A percentile compares a stretch with the other conserved stretches of the same genome.
These are phyloP conservation scores for Empis livida DNA, from an alignment of 2,888 invertebrate species.

Conservation along the genomic window DNA sequence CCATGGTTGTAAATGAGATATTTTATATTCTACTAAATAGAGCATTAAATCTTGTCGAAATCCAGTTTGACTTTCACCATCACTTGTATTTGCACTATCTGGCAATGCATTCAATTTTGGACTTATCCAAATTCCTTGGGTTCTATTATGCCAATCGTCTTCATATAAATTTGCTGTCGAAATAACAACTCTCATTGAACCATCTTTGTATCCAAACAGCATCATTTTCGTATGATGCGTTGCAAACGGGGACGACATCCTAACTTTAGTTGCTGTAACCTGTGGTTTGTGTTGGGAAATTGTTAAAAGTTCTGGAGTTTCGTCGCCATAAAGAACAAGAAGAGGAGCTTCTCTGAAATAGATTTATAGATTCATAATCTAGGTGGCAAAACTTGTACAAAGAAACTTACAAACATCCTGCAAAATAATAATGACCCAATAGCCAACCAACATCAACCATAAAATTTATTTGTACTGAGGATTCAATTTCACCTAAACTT, in stretches of 20 bases:
- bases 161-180: slow-evolving; percentile 86
- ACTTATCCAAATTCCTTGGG: slow-evolving; percentile 91
- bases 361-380: not conserved
- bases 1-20: slow-evolving; percentile 56
- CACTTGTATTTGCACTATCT: slow-evolving; percentile 36
- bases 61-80: slow-evolving; percentile 69
- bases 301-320: slow-evolving; percentile 45
- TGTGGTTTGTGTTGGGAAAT: slow-evolving; percentile 48
- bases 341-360: slow-evolving; percentile 50
- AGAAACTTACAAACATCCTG: slow-evolving; percentile 48
- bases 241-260: slow-evolving; percentile 66
- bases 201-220: slow-evolving; percentile 68
- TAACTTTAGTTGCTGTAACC: slow-evolving; percentile 52
- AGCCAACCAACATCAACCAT: slow-evolving; percentile 88
- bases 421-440: slow-evolving; percentile 68
- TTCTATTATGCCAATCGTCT: slow-evolving; percentile 88
- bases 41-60: slow-evolving; percentile 67
- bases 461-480: slow-evolving; percentile 79
- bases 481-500: slow-evolving; percentile 60
- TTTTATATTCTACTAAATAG: slow-evolving; percentile 64
- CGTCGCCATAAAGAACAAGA: slow-evolving; percentile 65
- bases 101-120: slow-evolving; percentile 58
- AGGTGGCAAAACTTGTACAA: not conserved
- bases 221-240: slow-evolving; percentile 89
- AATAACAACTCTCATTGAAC: slow-evolving; percentile 70